phyloP scores from a whole-genome alignment of 2,888 invertebrate species.

The Drosophila tripunctata region DNA sequence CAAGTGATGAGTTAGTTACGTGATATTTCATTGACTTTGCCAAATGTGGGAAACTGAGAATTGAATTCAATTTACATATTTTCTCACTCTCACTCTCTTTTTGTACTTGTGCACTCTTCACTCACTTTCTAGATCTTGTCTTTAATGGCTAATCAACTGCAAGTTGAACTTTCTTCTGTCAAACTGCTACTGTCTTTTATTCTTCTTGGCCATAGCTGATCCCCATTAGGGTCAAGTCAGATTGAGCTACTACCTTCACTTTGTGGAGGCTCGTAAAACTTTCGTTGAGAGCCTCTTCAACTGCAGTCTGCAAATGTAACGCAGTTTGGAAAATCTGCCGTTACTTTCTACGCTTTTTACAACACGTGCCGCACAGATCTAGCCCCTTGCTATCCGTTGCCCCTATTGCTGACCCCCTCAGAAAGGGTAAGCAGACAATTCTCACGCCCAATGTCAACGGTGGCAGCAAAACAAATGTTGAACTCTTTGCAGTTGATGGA shows the following conservation, averaged over 20 bases:
- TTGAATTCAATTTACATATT: not conserved
- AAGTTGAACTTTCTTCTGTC: conserved; percentile 58
- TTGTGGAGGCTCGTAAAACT: conserved; percentile 37
- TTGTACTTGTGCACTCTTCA: not conserved
- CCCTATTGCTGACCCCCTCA: not conserved
- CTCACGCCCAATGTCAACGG: conserved; percentile 55
- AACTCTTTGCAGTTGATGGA: conserved; percentile 27
- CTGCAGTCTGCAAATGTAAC: conserved; percentile 6
- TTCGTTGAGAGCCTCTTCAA: conserved; percentile 24
- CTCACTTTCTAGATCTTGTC: conserved; percentile 16
- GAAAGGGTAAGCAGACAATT: conserved; percentile 37
- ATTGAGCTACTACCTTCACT: conserved; percentile 11
- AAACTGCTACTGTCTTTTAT: conserved; percentile 22
- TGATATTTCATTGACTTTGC: not conserved
- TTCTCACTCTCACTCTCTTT: not conserved
- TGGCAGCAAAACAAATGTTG: not conserved
- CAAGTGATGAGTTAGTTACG: not conserved
- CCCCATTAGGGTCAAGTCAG: conserved; percentile 60
- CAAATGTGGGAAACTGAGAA: conserved; percentile 3
- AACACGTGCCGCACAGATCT: conserved; percentile 50
- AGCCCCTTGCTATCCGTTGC: no score
- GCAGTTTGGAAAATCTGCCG: conserved; percentile 24
- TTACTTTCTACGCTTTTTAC: conserved; percentile 41
- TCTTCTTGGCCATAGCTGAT: conserved; percentile 23
- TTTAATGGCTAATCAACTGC: conserved; percentile 49